Conservation (phyloP, 2,797 vertebrate genomes). For the Brachyrhaphis roseni region DNA sequence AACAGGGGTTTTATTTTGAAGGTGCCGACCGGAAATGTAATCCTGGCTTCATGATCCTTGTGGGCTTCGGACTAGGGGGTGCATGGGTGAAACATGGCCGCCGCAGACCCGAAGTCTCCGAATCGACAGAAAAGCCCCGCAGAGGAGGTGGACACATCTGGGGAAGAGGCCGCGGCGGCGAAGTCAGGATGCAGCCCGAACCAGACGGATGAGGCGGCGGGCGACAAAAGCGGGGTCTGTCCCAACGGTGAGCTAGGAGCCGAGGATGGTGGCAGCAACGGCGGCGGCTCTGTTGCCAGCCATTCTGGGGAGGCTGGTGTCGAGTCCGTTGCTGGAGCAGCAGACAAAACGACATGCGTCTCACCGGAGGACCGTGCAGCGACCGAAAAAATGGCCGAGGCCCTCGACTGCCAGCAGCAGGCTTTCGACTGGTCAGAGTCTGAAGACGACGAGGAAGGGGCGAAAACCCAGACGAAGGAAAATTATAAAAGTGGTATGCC, state of each 20-base stretch:
- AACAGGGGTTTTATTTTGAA: slow-evolving; percentile 69
- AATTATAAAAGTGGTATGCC: slow-evolving; percentile 68
- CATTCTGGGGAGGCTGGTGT: slow-evolving; percentile 53
- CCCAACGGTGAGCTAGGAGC: slow-evolving; percentile 20
- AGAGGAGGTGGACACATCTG: slow-evolving; percentile 57
- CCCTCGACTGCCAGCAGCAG: slow-evolving; percentile 40
- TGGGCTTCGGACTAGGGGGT: slow-evolving; percentile 67
- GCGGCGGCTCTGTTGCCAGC: slow-evolving; percentile 47
- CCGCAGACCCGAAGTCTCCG: slow-evolving; percentile 73
- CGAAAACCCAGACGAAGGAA: slow-evolving; percentile 17
- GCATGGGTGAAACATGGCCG: slow-evolving; percentile 83
- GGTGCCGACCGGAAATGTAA: slow-evolving; percentile 39
- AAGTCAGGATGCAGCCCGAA: slow-evolving; percentile 11
- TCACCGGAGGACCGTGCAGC: slow-evolving; percentile 50
- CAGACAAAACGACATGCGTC: slow-evolving; percentile 55
- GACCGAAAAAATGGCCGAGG: slow-evolving; percentile 54
- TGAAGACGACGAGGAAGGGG: slow-evolving; percentile 52
- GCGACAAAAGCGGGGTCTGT: slow-evolving; percentile 10
- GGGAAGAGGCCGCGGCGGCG: slow-evolving; percentile 29
- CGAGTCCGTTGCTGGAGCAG: slow-evolving; percentile 59
- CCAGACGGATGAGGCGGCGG: slow-evolving; percentile 8
- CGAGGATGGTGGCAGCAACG: slow-evolving; percentile 13
- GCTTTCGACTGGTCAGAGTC: slow-evolving; percentile 66
- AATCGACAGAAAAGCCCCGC: slow-evolving; percentile 54
- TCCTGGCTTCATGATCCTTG: slow-evolving; percentile 50